Base-by-base conservation (phyloP, 1,140 invertebrate genomes). In the Dreissena polymorpha region DNA sequence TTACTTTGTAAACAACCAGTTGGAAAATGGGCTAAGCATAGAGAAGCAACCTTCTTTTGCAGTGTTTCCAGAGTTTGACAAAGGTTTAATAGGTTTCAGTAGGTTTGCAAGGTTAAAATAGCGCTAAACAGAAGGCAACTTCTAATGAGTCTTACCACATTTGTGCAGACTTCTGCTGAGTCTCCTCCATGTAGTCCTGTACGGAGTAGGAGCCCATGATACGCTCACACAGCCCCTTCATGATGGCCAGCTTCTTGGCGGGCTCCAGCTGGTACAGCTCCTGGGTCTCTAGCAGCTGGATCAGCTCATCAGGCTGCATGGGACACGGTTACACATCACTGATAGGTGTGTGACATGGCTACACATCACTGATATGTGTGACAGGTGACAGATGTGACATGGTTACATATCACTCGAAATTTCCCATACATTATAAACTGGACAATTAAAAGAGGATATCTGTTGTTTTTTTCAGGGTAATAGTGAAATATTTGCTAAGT, bases 111-210 rank as follows among this genome's bases (percentile, higher is more conserved):
- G n/a, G n/a, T n/a, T n/a, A n/a, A n/a, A n/a, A n/a, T n/a, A n/a
- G n/a, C n/a, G n/a, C n/a, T n/a, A n/a, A n/a, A n/a, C n/a, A n/a
- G n/a, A n/a, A n/a, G n/a, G n/a, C 39, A 5, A 39, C 39, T 39
- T 39, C 39, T 8, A 39, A 39, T 8, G 2, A 8, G 39, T 2
- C 60, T 5, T 86, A 92, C 92, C 89, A 91, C 16, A 92, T 81
- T 49, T 86, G 39, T 27, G 85, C 70, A 14, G 89, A 86, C 27
- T 89, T 83, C 13, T 86, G 84, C 72, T 92, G 91, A 75, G 90
- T 90, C 60, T 91, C 90, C 70, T 92, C 90, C 91, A 93, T 92
- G 79, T 91, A 92, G 82, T 93, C 91, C 85, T 93, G 92, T 18
- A 92, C 90, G 64, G 92, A 91, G 83, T 92, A 92, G 0, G 92